phyloP scores from a whole-genome alignment of 2,888 invertebrate genomes.

The Agrotis ipsilon region DNA sequence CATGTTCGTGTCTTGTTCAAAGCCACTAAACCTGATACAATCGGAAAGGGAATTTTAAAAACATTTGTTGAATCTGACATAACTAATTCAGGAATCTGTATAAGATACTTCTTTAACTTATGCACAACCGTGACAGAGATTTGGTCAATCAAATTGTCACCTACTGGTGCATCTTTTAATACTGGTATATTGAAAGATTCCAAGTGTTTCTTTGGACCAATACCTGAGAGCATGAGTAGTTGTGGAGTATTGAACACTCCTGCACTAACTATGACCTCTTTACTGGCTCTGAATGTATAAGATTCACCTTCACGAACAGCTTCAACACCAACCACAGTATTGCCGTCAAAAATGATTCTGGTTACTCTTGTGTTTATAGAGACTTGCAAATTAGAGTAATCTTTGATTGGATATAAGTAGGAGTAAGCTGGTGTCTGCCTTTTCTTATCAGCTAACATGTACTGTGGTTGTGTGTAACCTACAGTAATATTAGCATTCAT shows the following conservation, averaged over 20 bases:
- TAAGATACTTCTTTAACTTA: conserved; percentile 20
- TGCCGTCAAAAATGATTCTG: conserved; percentile 49
- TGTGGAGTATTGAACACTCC: conserved; percentile 57
- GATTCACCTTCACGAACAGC: conserved; percentile 26
- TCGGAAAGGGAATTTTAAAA: conserved; percentile 49
- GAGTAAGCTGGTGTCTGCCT: conserved; percentile 52
- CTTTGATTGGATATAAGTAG: conserved; percentile 41
- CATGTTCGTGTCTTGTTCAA: conserved; percentile 42
- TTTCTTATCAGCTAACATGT: conserved; percentile 24
- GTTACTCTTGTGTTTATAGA: conserved; percentile 52
- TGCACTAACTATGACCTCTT: conserved; percentile 54
- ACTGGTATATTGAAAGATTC: conserved; percentile 26
- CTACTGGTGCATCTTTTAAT: conserved; percentile 45
- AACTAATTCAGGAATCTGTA: conserved; percentile 19
- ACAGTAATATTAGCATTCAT: conserved; percentile 31
- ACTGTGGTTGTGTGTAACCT: conserved; percentile 48
- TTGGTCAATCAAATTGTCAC: conserved; percentile 50
- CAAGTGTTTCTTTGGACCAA: conserved; percentile 53
- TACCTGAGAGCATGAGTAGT: conserved; percentile 54
- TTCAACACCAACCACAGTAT: conserved; percentile 47
- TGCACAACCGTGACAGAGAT: conserved; percentile 17
- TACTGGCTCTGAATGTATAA: conserved; percentile 44
- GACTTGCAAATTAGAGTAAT: conserved; percentile 43
- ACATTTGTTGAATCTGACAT: conserved; percentile 10
- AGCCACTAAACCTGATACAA: conserved; percentile 50